These are phyloP conservation scores for Sinocyclocheilus rhinocerous DNA, from an alignment of 2,113 vertebrate species.

Conservation along the genomic window DNA sequence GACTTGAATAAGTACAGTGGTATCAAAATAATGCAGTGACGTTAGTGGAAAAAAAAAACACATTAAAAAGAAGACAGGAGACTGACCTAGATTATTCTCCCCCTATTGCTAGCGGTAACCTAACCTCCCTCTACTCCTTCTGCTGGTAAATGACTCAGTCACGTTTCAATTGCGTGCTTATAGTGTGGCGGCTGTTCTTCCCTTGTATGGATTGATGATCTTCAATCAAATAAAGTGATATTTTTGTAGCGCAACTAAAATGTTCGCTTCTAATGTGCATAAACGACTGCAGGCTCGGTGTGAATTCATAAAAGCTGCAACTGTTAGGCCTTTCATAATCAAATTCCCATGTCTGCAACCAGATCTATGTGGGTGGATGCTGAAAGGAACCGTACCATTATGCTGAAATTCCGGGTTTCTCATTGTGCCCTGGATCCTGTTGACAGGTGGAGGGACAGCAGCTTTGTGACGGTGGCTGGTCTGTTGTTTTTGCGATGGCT, in stretches of 20 bases:
- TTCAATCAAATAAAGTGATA: background rate
- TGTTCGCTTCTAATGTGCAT: background rate
- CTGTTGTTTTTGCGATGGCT: slow-evolving; percentile 42
- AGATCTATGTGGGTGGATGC: slow-evolving; percentile 6
- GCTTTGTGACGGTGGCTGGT: slow-evolving; percentile 35
- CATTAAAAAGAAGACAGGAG: slow-evolving; percentile 35
- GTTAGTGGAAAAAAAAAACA: slow-evolving; percentile 47
- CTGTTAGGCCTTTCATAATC: background rate
- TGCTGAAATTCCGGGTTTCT: slow-evolving; percentile 88
- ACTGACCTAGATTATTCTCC: slow-evolving; percentile 56
- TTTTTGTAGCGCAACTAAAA: background rate
- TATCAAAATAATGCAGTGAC: slow-evolving; percentile 29
- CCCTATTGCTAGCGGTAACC: slow-evolving; percentile 57
- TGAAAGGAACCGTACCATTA: slow-evolving; percentile 72
- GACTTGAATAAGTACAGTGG: slow-evolving; percentile 1
- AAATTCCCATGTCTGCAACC: background rate
- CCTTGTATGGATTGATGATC: background rate
- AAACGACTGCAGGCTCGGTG: background rate
- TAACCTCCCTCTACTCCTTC: slow-evolving; percentile 46
- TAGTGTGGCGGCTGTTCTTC: slow-evolving; percentile 30
- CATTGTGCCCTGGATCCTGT: slow-evolving; percentile 82
- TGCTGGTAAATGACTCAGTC: slow-evolving; percentile 56
- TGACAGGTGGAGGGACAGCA: slow-evolving; percentile 49
- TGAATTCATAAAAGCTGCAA: background rate
- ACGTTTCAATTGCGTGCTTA: slow-evolving; percentile 41